Percentiles rank a stretch among this genome's conserved stretches.
Conservation (phyloP, 2,797 vertebrate genomes). For the Lophotriccus pileatus region DNA sequence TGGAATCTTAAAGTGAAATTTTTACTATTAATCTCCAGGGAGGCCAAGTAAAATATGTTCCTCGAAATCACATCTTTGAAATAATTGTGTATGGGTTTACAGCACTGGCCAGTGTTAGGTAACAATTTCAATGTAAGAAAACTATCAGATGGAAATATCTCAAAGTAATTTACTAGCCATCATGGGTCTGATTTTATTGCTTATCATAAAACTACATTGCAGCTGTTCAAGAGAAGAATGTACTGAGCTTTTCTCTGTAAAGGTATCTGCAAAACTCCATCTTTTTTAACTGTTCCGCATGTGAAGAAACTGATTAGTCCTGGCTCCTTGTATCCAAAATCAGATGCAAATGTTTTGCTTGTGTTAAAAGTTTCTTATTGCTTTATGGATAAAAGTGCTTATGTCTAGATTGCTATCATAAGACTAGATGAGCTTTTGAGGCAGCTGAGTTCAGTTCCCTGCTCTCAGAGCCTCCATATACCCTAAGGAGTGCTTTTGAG, state of each 20-base stretch:
- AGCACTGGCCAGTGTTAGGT: not conserved
- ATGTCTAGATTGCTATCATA: not conserved
- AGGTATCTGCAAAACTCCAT: not conserved
- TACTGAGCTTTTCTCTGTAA: not conserved
- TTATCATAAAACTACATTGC: not conserved
- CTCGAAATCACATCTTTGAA: not conserved
- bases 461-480: not conserved
- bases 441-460: not conserved
- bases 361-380: not conserved
- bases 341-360: not conserved
- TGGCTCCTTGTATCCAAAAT: not conserved
- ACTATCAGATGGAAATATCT: not conserved
- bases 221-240: not conserved
- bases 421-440: not conserved
- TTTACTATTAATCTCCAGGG: not conserved
- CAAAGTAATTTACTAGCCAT: slow-evolving; percentile 18
- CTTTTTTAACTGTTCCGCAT: not conserved
- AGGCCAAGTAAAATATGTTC: not conserved
- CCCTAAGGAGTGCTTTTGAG: not conserved
- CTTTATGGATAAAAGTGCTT: not conserved
- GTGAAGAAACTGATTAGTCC: not conserved
- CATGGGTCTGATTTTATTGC: not conserved
- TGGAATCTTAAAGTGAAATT: not conserved
- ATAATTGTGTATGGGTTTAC: not conserved
- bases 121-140: not conserved